Evolutionary conservation across 2,797 vertebrate species (phyloP), one percentile per base, ranked within the genome.

Genomic region (Coranthus polyacanthus): DNA sequence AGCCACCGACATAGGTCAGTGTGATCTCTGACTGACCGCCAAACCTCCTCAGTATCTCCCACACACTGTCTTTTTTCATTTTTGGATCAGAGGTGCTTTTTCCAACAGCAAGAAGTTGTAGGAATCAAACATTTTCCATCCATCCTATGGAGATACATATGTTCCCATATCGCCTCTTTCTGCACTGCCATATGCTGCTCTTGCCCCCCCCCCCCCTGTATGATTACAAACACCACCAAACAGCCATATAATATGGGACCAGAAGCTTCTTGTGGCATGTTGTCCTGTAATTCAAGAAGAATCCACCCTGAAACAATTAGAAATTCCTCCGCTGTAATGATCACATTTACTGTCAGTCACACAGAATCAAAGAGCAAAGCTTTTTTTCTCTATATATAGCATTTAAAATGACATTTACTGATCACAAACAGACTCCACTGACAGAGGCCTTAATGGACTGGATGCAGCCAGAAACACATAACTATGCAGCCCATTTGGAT

Each of bases 1-100:
- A 73, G 98, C 98, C 22, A 99, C 96, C 32, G 97, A 99, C 90
- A 99, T 99, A 87, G 98, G 98, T 98, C 82, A 91, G 93, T 79
- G 24, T 39, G 17, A 52, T 44, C 54, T 46, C 37, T 17, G 36
- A 22, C 36, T 11, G 3, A 20, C 41, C 24, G 51, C 41, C 39
- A n/a, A 41, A 42, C 47, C 15, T 43, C 64, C 59, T 44, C 54
- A 9, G 8, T 42, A 21, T 34, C 20, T 22, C 54, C 53, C 50
- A 36, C 54, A 46, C 8, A 1, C 21, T 21, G 6, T 39, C 15
- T 24, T 18, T 44, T 36, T 54, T 74, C 29, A 41, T 77, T 78
- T 79, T 70, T 73, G 59, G 46, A 74, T 51, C 54, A 37, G 7
- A 73, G 53, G 9, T 12, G 12, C 26, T 22, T 63, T 41, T 51